These are phyloP conservation scores for Pholis gunnellus DNA, from an alignment of 2,113 vertebrate genomes.

Conservation along the genomic window DNA sequence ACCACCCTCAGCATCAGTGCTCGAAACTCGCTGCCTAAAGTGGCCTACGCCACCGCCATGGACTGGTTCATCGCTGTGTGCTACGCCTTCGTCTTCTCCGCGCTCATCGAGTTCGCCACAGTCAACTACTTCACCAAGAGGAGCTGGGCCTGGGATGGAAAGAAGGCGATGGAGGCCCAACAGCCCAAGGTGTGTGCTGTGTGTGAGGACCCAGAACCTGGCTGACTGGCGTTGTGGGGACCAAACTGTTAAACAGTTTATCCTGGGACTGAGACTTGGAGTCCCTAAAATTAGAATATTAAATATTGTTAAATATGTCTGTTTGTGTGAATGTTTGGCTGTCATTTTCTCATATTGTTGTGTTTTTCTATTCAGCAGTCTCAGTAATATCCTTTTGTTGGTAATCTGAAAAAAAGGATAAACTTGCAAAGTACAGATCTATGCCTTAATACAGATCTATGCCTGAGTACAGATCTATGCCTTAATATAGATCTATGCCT, in stretches of 20 bases:
- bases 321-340: neutral
- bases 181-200: slow-evolving; percentile 88
- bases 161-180: slow-evolving; percentile 94
- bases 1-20: slow-evolving; percentile 98
- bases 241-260: neutral
- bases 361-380: neutral
- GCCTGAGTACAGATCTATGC: no score
- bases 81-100: slow-evolving; percentile 98
- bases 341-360: neutral
- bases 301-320: neutral
- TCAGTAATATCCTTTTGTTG: neutral
- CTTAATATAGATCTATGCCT: no score
- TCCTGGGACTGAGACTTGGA: neutral
- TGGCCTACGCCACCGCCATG: slow-evolving; percentile 98
- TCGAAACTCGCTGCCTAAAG: slow-evolving; percentile 96
- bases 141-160: slow-evolving; percentile 99
- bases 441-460: neutral
- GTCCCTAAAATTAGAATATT: neutral
- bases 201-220: neutral
- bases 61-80: slow-evolving; percentile 99
- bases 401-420: neutral
- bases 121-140: slow-evolving; percentile 99
- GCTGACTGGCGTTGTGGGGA: neutral
- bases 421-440: neutral
- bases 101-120: slow-evolving; percentile 96